Conservation (phyloP, 2,888 invertebrate species). For the Exocentrus adspersus region DNA sequence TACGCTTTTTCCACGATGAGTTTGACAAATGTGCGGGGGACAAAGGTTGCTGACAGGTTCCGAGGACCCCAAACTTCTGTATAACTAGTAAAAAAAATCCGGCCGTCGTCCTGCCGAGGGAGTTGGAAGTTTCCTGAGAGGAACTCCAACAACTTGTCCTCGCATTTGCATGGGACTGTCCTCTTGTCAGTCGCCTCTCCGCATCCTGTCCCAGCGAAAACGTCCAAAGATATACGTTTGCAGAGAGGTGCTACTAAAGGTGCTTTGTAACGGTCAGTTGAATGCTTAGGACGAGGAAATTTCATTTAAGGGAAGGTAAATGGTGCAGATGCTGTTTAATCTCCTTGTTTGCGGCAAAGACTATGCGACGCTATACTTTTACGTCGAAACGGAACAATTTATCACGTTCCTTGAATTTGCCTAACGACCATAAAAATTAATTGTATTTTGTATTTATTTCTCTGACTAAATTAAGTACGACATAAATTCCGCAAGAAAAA, state of each 20-base stretch:
- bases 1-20: slow-evolving; percentile 5
- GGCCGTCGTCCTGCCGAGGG: slow-evolving; percentile 8
- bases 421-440: too few species aligned
- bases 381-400: too few species aligned
- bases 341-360: too few species aligned
- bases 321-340: neutral
- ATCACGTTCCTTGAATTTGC: too few species aligned
- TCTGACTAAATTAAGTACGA: too few species aligned
- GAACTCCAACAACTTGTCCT: slow-evolving; percentile 1
- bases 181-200: neutral
- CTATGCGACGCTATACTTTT: too few species aligned
- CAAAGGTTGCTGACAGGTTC: slow-evolving; percentile 22
- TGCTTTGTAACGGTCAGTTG: slow-evolving; percentile 1
- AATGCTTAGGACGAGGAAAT: neutral
- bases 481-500: too few species aligned
- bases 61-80: slow-evolving; percentile 12
- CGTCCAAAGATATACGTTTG: neutral
- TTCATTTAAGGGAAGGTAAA: neutral
- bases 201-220: neutral
- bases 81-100: slow-evolving; percentile 10
- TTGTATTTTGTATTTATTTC: too few species aligned
- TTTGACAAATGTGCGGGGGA: slow-evolving; percentile 14
- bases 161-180: slow-evolving; percentile 16
- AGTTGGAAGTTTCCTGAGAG: slow-evolving; percentile 13
- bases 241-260: neutral